Evolutionary conservation across 2,113 vertebrate genomes (phyloP), one percentile per base, ranked within the genome.

Genomic region (Megaceryle torquata): DNA sequence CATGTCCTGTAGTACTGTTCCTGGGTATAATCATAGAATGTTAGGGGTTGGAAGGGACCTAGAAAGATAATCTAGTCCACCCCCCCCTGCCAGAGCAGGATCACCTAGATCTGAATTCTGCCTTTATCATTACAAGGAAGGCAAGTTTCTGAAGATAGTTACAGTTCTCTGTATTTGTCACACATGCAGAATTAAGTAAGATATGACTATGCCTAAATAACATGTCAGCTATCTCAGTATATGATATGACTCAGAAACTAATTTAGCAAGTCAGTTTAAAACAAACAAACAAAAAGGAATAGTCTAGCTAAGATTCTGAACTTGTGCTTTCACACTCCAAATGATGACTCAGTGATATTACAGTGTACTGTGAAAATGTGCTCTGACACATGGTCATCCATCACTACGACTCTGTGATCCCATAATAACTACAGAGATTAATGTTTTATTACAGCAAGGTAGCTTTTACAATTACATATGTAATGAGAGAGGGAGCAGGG

Each of bases 391-490:
- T 50, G 67, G 53, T 25, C 61, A 76, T 97, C 82, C 63, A 91
- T 97, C 87, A 82, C 84, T 14, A 5, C 0, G 11, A 72, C 59
- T 46, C 79, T 82, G 41, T 37, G 61, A 77, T 82, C 67, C 89
- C 75, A 65, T 89, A 95, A 89, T 86, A 84, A 89, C 67, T 74
- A 69, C 53, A 82, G 88, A 75, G 65, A 96, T 96, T 17, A 95
- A 96, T 92, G 67, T 95, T 97, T 95, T 94, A 96, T 93, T 95
- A 95, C 80, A 77, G 82, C 28, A 94, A 35, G 74, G 78, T 85
- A 74, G 70, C 75, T 93, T 93, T 85, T 77, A 89, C 74, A 88
- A 77, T 94, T 92, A 82, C n/a, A 72, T 93, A 65, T 86, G n/a
- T 93, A 92, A 96, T 79, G 63, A 72, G 82, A 95, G 75, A 91